Conservation (phyloP, 1,140 invertebrate species). For the Hylaeus anthracinus region DNA sequence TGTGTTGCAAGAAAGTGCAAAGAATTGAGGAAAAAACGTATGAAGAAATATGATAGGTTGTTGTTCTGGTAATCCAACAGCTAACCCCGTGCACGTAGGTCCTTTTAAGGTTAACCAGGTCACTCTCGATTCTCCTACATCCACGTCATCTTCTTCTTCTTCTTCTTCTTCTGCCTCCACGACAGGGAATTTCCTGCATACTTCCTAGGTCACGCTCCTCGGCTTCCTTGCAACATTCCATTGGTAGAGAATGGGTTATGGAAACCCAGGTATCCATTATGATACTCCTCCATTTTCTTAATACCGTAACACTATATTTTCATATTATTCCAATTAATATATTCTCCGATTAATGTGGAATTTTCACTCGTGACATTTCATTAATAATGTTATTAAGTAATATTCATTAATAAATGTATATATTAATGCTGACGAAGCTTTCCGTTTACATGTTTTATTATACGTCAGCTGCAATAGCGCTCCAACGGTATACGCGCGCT, state of each 20-base stretch:
- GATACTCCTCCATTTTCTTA: not conserved
- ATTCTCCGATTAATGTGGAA: too few species aligned
- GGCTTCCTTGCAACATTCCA: constrained; percentile 17
- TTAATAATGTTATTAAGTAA: too few species aligned
- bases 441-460: too few species aligned
- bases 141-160: constrained; percentile 2
- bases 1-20: too few species aligned
- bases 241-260: not conserved
- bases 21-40: too few species aligned
- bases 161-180: constrained; percentile 22
- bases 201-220: constrained; percentile 25
- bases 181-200: constrained; percentile 19
- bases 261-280: constrained; percentile 5
- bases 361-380: too few species aligned
- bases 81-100: constrained; percentile 24
- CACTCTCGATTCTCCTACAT: constrained; percentile 30
- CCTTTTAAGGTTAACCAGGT: constrained; percentile 38
- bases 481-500: too few species aligned
- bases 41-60: not conserved
- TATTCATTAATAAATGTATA: too few species aligned
- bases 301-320: too few species aligned
- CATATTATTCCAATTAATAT: too few species aligned
- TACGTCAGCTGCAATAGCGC: too few species aligned
- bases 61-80: constrained; percentile 19
- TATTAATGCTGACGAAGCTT: too few species aligned